phyloP scores from a whole-genome alignment of 2,113 vertebrate species.

The Platichthys stellatus region DNA sequence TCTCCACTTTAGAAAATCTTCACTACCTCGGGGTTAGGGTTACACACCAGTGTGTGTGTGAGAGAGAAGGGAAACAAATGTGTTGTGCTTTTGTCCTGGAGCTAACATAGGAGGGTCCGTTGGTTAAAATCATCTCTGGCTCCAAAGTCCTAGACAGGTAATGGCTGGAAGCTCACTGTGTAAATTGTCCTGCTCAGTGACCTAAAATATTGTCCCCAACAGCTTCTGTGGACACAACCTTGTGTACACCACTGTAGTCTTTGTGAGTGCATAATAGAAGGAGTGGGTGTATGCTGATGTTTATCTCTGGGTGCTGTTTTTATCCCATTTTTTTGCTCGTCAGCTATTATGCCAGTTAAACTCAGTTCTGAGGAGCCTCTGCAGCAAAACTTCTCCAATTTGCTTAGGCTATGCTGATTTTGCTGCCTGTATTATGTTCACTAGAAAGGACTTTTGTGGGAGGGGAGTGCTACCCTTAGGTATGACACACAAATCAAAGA shows the following conservation, averaged over 20 bases:
- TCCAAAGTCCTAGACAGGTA: constrained; percentile 5
- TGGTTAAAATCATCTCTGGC: constrained; percentile 9
- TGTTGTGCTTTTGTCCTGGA: constrained; percentile 28
- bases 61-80: not conserved
- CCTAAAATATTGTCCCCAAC: constrained; percentile 25
- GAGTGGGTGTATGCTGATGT: not conserved
- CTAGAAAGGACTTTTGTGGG: too few relatives aligned
- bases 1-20: constrained; percentile 34
- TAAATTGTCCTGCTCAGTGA: constrained; percentile 45
- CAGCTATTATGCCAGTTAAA: constrained; percentile 4
- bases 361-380: not conserved
- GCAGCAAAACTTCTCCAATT: not conserved
- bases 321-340: constrained; percentile 12
- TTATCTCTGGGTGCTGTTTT: constrained; percentile 5
- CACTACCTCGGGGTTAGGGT: constrained; percentile 23
- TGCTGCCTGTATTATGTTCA: too few relatives aligned
- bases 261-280: not conserved
- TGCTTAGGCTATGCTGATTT: not conserved
- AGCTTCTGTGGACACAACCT: constrained; percentile 4
- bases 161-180: not conserved
- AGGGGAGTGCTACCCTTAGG: too few relatives aligned
- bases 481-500: too few relatives aligned
- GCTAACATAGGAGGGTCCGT: constrained; percentile 4
- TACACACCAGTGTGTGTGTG: not conserved
- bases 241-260: not conserved